phyloP scores from a whole-genome alignment of 2,888 invertebrate genomes.

The Eupithecia subumbrata region DNA sequence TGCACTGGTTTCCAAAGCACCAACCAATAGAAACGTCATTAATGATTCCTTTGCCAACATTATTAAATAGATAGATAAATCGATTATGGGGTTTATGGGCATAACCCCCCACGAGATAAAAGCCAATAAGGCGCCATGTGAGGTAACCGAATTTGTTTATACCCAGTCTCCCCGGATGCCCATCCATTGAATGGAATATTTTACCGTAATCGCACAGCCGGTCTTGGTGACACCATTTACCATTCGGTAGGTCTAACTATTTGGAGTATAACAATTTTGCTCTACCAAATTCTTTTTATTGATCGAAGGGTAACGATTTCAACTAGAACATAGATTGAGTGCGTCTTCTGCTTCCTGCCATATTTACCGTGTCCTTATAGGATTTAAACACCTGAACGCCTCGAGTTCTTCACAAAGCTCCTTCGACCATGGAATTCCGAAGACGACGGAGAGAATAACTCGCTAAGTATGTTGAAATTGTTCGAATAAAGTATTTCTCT shows the following conservation, averaged over 20 bases:
- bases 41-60: background rate
- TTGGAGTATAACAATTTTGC: background rate
- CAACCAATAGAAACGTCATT: background rate
- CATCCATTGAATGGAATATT: too few species aligned
- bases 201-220: too few species aligned
- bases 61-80: too few species aligned
- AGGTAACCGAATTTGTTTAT: too few species aligned
- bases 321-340: background rate
- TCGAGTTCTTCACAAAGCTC: slow-evolving; percentile 12
- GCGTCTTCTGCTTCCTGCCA: background rate
- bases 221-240: too few species aligned
- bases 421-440: slow-evolving; percentile 21
- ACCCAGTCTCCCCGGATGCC: too few species aligned
- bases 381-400: slow-evolving; percentile 15
- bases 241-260: too few species aligned
- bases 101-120: too few species aligned
- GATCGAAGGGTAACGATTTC: background rate
- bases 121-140: too few species aligned
- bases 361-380: background rate
- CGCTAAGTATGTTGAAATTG: slow-evolving; percentile 18
- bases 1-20: background rate
- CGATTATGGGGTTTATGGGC: too few species aligned
- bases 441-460: slow-evolving; percentile 15
- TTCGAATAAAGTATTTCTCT: slow-evolving; percentile 19
- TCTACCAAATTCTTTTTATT: background rate